Evolutionary conservation across 2,797 vertebrate species (phyloP), one percentile per base, ranked within the genome.

Genomic region (Heteromormyrus szaboi): DNA sequence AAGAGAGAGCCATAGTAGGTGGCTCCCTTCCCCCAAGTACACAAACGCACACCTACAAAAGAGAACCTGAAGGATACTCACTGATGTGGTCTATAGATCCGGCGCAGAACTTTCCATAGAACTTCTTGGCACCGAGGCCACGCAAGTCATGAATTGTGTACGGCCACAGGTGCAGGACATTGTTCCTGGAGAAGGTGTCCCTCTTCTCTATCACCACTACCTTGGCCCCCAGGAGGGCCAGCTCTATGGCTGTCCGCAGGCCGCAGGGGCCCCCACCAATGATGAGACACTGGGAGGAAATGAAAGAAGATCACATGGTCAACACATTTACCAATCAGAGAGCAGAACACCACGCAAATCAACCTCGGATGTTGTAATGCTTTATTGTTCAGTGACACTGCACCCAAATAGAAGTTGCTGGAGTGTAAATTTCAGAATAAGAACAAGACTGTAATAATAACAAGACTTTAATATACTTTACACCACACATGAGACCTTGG

Each of bases 41-140:
- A 50, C 48, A 44, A n/a, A n/a, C n/a, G 1, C 2, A 0, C 56
- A 19, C 56, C n/a, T 8, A 25, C 22, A 37, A 17, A 37, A 72
- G 68, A 72, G 14, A 22, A 48, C 29, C 12, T 14, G 54, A 89
- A 44, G 19, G 48, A 79, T 91, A 97, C 98, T 98, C 93, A 99
- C 99, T 99, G 93, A 99, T 99, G 90, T 99, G 99, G 94, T 99
- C 97, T 14, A 99, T 99, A 89, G 99, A 96, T 51, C 99, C 99
- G 0, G 97, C 99, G 29, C 99, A 99, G 95, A 99, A 99, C 93
- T 99, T 99, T 7, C 99, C 99, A 0, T 97, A 98, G 92, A 99
- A 99, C 91, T 99, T 99, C 95, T 99, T 99, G 88, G 98, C 98
- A 88, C 98, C 99, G 2, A 99, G 95, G 65, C 96, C 96, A 14